Percentiles rank a stretch among this genome's conserved stretches.
phyloP scores from a whole-genome alignment of 2,113 vertebrate genomes.

The Gallinago undulata region DNA sequence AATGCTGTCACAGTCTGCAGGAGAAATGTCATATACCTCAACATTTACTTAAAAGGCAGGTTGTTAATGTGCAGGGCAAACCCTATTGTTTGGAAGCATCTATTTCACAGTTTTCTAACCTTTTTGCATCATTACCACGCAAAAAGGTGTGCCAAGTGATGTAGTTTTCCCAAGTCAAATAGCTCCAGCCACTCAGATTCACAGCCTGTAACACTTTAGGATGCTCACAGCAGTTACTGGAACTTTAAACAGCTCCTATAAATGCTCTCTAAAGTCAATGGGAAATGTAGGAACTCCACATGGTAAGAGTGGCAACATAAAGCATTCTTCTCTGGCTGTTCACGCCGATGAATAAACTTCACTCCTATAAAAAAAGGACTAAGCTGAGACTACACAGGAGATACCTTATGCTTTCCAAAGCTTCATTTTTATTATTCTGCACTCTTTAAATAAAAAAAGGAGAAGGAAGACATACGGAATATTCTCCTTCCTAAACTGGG shows the following conservation, averaged over 20 bases:
- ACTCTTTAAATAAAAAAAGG: background rate
- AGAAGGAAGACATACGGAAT: background rate
- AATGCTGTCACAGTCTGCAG: background rate
- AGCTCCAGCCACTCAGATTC: background rate
- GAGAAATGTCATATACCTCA: background rate
- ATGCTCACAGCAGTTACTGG: background rate
- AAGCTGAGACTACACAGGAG: background rate
- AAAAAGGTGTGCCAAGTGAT: background rate
- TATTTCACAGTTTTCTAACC: background rate
- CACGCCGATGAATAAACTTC: background rate
- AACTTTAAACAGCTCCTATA: background rate
- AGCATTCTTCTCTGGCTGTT: background rate
- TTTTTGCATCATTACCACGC: rapidly evolving
- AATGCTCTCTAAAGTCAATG: background rate
- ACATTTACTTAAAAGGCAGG: background rate
- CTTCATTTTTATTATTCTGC: background rate
- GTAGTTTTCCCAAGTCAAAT: background rate
- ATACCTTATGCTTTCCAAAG: background rate
- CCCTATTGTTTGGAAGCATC: background rate
- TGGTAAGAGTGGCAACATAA: background rate
- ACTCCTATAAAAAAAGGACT: background rate
- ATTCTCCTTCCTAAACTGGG: background rate
- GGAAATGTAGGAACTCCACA: background rate
- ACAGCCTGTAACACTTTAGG: background rate
- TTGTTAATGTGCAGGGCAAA: background rate